Percentiles rank a stretch among this genome's conserved stretches.
Conservation (phyloP, 2,888 invertebrate species). For the Aricia artaxerxes region DNA sequence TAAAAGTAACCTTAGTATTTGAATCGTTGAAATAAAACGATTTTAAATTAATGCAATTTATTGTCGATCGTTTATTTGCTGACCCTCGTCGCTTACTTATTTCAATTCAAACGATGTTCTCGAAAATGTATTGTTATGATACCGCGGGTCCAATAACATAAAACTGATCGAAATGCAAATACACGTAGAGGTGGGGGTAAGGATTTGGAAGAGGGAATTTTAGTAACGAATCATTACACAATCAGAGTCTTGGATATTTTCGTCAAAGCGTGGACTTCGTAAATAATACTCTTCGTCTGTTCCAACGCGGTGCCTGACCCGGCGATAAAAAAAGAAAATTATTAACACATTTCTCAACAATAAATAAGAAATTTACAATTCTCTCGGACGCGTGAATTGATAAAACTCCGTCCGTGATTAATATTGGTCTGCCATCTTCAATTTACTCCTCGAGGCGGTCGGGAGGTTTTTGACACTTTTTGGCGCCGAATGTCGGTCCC, state of each 20-base stretch:
- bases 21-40: constrained; percentile 21
- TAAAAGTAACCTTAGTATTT: not conserved
- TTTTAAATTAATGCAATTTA: constrained; percentile 27
- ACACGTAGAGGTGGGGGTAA: not conserved
- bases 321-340: not conserved
- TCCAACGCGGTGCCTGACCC: not conserved
- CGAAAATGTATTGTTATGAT: constrained; percentile 19
- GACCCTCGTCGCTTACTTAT: not conserved
- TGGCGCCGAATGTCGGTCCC: constrained; percentile 45
- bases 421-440: constrained; percentile 38
- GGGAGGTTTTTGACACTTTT: constrained; percentile 48
- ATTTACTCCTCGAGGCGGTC: constrained; percentile 41
- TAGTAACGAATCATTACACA: not conserved
- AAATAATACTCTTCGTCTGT: not conserved
- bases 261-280: not conserved
- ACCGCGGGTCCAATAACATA: not conserved
- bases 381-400: constrained; percentile 30
- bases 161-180: not conserved
- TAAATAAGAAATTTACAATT: constrained; percentile 16
- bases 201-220: not conserved
- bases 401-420: constrained; percentile 33
- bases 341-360: not conserved
- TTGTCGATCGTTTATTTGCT: constrained; percentile 20
- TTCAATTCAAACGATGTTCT: constrained; percentile 22
- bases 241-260: not conserved